A percentile compares a stretch with the other conserved stretches of the same genome.
phyloP scores from a whole-genome alignment of 1,140 invertebrate species.

The Macrobrachium rosenbergii region DNA sequence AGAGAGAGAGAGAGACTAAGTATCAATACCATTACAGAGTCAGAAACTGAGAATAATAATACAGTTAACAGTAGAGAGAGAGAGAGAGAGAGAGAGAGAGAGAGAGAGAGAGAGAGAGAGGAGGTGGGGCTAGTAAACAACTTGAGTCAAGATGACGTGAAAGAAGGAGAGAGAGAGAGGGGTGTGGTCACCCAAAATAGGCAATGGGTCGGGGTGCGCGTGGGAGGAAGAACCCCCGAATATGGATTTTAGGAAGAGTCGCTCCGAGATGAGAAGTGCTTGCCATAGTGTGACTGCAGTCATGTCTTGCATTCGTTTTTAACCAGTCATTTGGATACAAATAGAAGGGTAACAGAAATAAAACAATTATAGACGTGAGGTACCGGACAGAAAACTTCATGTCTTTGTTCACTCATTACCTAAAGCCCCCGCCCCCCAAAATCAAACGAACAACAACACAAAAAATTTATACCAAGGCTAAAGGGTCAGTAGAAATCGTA shows the following conservation, averaged over 20 bases:
- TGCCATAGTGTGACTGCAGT: too few relatives aligned
- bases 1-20: slow-evolving; percentile 3
- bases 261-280: neutral
- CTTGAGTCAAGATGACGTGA: neutral
- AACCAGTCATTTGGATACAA: neutral
- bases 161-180: slow-evolving; percentile 16
- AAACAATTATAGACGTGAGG: neutral
- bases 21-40: too few relatives aligned
- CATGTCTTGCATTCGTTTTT: neutral
- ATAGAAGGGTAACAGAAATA: neutral
- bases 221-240: neutral
- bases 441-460: too few relatives aligned
- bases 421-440: too few relatives aligned
- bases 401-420: too few relatives aligned
- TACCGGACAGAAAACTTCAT: too few relatives aligned
- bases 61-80: neutral
- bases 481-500: too few relatives aligned
- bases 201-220: neutral
- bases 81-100: neutral
- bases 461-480: too few relatives aligned
- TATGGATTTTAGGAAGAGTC: neutral
- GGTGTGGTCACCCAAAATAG: neutral
- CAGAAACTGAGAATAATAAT: neutral
- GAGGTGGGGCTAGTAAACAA: neutral
- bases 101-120: neutral